Base-by-base conservation (phyloP, 2,797 vertebrate species). In the Scomberomorus guttatus region DNA sequence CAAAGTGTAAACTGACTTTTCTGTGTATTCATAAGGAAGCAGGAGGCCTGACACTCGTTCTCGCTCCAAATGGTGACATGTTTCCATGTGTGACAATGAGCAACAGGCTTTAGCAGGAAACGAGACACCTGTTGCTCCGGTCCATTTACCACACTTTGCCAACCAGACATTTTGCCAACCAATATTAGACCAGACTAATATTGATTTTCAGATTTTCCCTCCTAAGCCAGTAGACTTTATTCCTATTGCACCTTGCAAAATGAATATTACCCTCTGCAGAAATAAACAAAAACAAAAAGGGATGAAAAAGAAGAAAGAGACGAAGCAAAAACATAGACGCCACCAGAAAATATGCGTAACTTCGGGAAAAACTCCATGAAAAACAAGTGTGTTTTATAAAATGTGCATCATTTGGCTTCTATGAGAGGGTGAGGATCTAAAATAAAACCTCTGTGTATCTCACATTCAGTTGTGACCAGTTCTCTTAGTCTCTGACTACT, bases 51-150 rank as follows among this genome's bases (percentile, higher is more conserved):
- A 76, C 85, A 57, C 72, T 50, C 58, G 60, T 34, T 71, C 72
- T 85, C 76, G n/a, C 73, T 89, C 64, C 79, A 82, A 82, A 87
- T 75, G 73, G 81, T 77, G 73, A 85, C 87, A 85, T 67, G 68
- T 77, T 82, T 87, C 63, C 80, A 81, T 86, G 85, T 87, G 89
- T 83, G 88, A 88, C 74, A 86, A 83, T 80, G 72, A 74, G 85
- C 87, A 83, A 83, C 76, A 81, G 86, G 71, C 84, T 91, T 86
- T 57, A 71, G 72, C 55, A 73, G 83, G 88, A 84, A 83, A 90
- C 62, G 0, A 67, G 87, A 91, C 91, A 94, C 90, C 90, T 94
- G 92, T 89, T 90, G 82, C 86, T 87, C 67, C 17, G 63, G 52
- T 77, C 85, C 59, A 39, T 87, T 93, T 91, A 90, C 84, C 12